Evolutionary conservation across 2,797 vertebrate species (phyloP).

Genomic region (Knipowitschia caucasica): DNA sequence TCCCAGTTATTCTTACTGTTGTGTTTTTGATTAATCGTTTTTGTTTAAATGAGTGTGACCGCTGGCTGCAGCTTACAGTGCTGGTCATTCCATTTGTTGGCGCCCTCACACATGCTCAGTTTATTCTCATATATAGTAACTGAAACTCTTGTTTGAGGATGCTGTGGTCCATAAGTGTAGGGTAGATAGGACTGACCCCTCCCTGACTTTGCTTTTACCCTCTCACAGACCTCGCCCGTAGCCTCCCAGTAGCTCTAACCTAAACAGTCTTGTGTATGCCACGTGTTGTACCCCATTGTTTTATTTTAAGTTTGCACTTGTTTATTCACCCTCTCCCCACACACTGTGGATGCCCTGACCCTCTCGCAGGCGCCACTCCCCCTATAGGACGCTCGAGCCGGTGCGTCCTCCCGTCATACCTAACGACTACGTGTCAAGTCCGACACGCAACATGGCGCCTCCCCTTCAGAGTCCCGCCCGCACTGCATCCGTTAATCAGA

Average conservation of each 20-base stretch:
- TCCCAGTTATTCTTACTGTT: slow-evolving; percentile 33
- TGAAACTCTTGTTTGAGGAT: no score
- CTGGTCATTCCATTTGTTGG: slow-evolving; percentile 55
- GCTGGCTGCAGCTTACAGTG: slow-evolving; percentile 63
- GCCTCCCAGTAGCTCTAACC: slow-evolving; percentile 7
- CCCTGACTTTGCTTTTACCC: slow-evolving; percentile 7
- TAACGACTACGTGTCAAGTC: slow-evolving; percentile 98
- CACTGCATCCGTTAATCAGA: slow-evolving; percentile 97
- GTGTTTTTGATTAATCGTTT: slow-evolving; percentile 5
- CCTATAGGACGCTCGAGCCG: slow-evolving; percentile 97
- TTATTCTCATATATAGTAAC: no score
- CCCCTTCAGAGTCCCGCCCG: slow-evolving; percentile 94
- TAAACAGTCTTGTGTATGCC: slow-evolving; percentile 37
- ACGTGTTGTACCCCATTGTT: slow-evolving; percentile 50
- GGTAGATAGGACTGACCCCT: no score
- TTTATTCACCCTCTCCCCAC: slow-evolving; percentile 54
- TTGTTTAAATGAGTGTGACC: slow-evolving; percentile 14
- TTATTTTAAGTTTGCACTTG: slow-evolving; percentile 70
- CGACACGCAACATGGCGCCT: slow-evolving; percentile 91
- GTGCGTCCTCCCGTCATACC: slow-evolving; percentile 98
- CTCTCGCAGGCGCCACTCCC: slow-evolving; percentile 94
- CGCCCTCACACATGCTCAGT: slow-evolving; percentile 21
- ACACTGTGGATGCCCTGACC: slow-evolving; percentile 61
- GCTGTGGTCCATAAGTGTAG: no score
- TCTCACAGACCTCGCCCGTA: slow-evolving; percentile 11